These are phyloP conservation scores for Lucilia cuprina DNA, from an alignment of 1,140 invertebrate genomes.

Conservation along the genomic window DNA sequence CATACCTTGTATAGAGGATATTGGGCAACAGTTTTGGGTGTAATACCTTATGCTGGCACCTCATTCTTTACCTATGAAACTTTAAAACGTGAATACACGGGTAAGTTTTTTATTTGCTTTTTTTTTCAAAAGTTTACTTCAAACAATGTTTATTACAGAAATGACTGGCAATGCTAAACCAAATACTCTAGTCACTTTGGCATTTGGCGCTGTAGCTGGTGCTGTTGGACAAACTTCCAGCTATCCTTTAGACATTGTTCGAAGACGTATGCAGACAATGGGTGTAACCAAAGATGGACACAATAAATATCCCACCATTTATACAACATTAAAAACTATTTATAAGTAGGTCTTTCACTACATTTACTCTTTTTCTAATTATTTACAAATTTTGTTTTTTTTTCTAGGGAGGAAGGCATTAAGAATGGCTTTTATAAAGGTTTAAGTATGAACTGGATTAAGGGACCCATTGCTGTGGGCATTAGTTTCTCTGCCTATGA, in stretches of 20 bases:
- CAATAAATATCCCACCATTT: constrained; percentile 50
- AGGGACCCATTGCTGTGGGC: constrained; percentile 97
- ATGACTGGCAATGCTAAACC: constrained; percentile 59
- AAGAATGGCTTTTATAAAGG: constrained; percentile 95
- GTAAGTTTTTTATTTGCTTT: constrained; percentile 64
- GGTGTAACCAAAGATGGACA: constrained; percentile 44
- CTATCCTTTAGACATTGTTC: constrained; percentile 75
- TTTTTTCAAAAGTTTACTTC: background rate
- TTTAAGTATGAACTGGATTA: constrained; percentile 98
- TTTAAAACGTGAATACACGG: constrained; percentile 81
- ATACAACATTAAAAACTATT: constrained; percentile 53
- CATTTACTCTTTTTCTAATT: no score
- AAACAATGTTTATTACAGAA: constrained; percentile 44
- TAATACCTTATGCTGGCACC: constrained; percentile 95
- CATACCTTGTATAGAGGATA: constrained; percentile 86
- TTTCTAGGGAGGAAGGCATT: constrained; percentile 82
- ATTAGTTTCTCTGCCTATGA: constrained; percentile 98
- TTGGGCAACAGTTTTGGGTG: constrained; percentile 88
- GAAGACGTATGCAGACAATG: constrained; percentile 61
- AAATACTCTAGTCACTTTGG: constrained; percentile 71
- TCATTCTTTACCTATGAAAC: constrained; percentile 98
- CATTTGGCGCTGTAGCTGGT: constrained; percentile 91
- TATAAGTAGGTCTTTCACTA: constrained; percentile 48
- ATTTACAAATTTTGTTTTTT: background rate
- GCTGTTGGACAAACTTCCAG: constrained; percentile 93